Percentiles rank a stretch among this genome's conserved stretches.
phyloP scores from a whole-genome alignment of 2,113 vertebrate genomes.

The Protomyctophum bolini region DNA sequence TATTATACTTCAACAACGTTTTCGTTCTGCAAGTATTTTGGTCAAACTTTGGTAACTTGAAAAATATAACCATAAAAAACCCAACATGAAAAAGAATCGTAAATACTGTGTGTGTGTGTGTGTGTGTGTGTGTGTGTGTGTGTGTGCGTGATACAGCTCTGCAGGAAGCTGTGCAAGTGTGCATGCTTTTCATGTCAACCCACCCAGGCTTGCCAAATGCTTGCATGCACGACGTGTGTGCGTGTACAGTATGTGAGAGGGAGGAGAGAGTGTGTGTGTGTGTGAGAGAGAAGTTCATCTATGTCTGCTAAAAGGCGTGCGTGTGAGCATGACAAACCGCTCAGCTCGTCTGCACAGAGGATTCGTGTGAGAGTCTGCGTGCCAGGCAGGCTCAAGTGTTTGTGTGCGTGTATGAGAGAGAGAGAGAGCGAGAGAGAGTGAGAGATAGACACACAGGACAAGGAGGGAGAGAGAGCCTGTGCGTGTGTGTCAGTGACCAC shows the following conservation, averaged over 20 bases:
- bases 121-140: constrained; percentile 32
- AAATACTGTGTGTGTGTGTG: neutral
- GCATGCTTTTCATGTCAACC: constrained; percentile 63
- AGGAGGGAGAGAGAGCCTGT: constrained; percentile 47
- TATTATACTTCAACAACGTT: too few relatives aligned
- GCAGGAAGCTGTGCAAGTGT: constrained; percentile 56
- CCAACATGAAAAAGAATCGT: too few relatives aligned
- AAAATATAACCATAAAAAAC: too few relatives aligned
- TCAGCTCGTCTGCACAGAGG: constrained; percentile 56
- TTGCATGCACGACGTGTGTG: constrained; percentile 31
- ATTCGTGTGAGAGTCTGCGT: constrained; percentile 64
- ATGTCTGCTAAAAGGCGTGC: constrained; percentile 66
- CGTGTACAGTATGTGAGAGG: constrained; percentile 34
- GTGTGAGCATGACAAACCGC: constrained; percentile 67
- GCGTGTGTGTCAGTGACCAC: constrained; percentile 71
- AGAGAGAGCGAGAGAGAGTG: constrained; percentile 3
- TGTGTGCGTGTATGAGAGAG: constrained; percentile 30
- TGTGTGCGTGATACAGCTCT: constrained; percentile 38
- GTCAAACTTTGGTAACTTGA: too few relatives aligned
- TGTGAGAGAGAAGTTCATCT: constrained; percentile 68
- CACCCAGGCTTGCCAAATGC: constrained; percentile 51
- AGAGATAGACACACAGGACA: neutral
- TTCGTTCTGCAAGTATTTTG: too few relatives aligned
- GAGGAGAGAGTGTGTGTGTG: constrained; percentile 30
- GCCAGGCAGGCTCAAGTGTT: constrained; percentile 43